Conservation (phyloP, 2,888 invertebrate genomes). For the Cryptocheilus praepositus region DNA sequence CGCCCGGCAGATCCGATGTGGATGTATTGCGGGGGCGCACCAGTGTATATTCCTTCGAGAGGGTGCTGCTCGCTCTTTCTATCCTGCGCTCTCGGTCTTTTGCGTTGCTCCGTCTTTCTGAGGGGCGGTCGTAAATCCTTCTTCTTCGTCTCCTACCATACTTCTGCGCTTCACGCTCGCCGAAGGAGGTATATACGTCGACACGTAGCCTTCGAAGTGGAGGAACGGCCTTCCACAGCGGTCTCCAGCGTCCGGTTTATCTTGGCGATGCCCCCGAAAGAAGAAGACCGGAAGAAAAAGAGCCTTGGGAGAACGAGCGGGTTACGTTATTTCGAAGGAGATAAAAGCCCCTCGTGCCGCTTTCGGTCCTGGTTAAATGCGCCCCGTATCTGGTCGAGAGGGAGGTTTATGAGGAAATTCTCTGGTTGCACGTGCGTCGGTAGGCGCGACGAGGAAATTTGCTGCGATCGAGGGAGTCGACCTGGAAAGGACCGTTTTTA, state of each 20-base stretch:
- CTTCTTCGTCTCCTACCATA: slow-evolving; percentile 16
- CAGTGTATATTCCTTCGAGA: slow-evolving; percentile 2
- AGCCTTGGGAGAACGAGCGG: slow-evolving; percentile 26
- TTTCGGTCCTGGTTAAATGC: slow-evolving; percentile 3
- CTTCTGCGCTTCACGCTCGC: slow-evolving; percentile 13
- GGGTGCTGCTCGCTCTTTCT: neutral
- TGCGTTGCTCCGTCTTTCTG: slow-evolving; percentile 17
- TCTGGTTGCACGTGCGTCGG: slow-evolving; percentile 7
- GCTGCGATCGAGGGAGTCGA: no score
- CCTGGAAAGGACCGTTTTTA: no score
- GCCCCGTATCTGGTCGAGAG: neutral
- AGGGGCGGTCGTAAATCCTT: slow-evolving; percentile 33
- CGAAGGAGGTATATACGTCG: slow-evolving; percentile 39
- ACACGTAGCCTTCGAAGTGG: slow-evolving; percentile 42
- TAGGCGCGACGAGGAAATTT: slow-evolving; percentile 1
- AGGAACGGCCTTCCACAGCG: slow-evolving; percentile 31
- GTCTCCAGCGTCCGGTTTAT: slow-evolving; percentile 55
- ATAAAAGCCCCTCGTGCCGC: slow-evolving; percentile 25
- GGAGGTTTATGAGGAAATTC: neutral
- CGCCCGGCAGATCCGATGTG: no score
- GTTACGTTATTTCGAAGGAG: slow-evolving; percentile 37
- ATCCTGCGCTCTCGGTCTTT: neutral
- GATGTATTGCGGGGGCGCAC: no score
- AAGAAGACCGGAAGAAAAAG: slow-evolving; percentile 16
- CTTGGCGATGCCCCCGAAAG: slow-evolving; percentile 42